Base-by-base conservation (phyloP, 2,797 vertebrate genomes). In the Catamblyrhynchus diadema region DNA sequence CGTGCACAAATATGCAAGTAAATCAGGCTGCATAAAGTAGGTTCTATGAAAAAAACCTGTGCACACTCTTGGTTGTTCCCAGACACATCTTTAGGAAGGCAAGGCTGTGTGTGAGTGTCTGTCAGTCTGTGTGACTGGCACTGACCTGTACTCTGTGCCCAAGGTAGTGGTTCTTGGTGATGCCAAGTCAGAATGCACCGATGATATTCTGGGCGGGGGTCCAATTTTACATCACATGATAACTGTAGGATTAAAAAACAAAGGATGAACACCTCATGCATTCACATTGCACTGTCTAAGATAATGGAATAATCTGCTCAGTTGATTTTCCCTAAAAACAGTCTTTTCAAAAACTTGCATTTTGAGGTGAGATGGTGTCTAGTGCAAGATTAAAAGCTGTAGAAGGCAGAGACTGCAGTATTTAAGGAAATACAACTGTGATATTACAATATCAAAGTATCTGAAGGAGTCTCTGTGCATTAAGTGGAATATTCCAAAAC, bases 131-230 rank as follows among this genome's bases (percentile, higher is more conserved):
- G 47, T 70, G 70, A 73, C 22, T 27, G 85, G 77, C 82, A 97
- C 98, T 96, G 79, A 99, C 99, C 99, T 99, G 99, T 99, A 98
- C 99, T 99, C 97, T 99, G 99, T 97, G 99, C 99, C 99, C 99
- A 99, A 97, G 99, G 99, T 96, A 99, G 98, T 86, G 99, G 99
- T 97, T 99, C 99, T 98, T 99, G 99, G 97, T 99, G 99, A 98
- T 99, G 99, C 99, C 99, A 99, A 96, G 99, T 99, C 94, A 99
- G 98, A 97, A 99, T 99, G 98, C 99, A 99, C 97, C 99, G 99
- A 96, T 99, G 99, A 94, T 99, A 99, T 97, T 99, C 99, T 81
- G 99, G 99, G 95, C 99, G 98, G 85, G 99, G 99, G 96, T 99
- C 99, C 98, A 99, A 97, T 97, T 99, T 99, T 86, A 99, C 99